Conservation (phyloP, 2,888 invertebrate species). For the Aspidiotus destructor region DNA sequence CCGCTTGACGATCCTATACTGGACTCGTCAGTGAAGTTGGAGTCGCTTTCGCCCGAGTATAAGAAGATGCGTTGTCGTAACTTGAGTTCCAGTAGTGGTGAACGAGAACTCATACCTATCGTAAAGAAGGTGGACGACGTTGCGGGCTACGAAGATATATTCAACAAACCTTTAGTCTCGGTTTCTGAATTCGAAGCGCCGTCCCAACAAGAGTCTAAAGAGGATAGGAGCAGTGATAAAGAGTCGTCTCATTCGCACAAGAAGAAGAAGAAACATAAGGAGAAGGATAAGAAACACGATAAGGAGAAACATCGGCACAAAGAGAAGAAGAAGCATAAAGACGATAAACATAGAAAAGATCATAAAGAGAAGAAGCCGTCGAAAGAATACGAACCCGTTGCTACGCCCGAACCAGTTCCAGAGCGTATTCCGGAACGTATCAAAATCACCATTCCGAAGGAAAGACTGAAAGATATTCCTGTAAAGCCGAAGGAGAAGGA, state of each 20-base stretch:
- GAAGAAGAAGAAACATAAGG: slow-evolving; percentile 34
- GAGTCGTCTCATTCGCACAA: slow-evolving; percentile 15
- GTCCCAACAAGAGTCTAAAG: background rate
- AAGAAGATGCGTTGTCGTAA: background rate
- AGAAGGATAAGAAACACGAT: slow-evolving; percentile 35
- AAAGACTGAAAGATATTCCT: slow-evolving; percentile 25
- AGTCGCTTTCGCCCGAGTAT: background rate
- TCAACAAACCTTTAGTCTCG: slow-evolving; percentile 11
- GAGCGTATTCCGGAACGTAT: background rate
- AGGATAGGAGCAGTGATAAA: slow-evolving; percentile 5
- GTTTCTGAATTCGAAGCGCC: background rate
- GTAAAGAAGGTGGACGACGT: slow-evolving; percentile 55
- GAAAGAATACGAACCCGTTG: slow-evolving; percentile 20
- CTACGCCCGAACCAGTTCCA: background rate
- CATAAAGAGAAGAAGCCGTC: slow-evolving; percentile 13
- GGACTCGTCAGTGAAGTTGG: background rate
- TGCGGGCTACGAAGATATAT: slow-evolving; percentile 48
- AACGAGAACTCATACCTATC: slow-evolving; percentile 52
- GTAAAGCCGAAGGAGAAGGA: slow-evolving; percentile 6
- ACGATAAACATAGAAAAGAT: slow-evolving; percentile 48
- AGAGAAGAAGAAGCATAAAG: slow-evolving; percentile 47
- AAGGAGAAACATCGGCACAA: slow-evolving; percentile 36
- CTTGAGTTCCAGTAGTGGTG: slow-evolving; percentile 10
- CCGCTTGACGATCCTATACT: slow-evolving; percentile 1
- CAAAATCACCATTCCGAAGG: slow-evolving; percentile 29